Base-by-base conservation (phyloP, 2,797 vertebrate genomes). In the Myotis myotis region DNA sequence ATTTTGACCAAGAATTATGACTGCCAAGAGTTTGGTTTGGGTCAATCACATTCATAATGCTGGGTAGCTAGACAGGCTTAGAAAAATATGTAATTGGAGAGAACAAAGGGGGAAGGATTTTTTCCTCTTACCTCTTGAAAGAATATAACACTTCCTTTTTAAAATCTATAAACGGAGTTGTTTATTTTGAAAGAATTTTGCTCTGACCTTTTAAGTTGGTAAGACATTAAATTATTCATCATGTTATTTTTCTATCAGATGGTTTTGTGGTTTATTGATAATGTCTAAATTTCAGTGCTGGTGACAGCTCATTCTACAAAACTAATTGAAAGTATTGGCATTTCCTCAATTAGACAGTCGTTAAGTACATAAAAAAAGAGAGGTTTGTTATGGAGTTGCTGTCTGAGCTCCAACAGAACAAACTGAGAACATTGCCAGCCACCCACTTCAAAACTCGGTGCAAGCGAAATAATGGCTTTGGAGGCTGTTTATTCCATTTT, bases 161-260 rank as follows among this genome's bases (percentile, higher is more conserved):
- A 51, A 91, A 93, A 89, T 71, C 76, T 88, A 28, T 88, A 60
- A 94, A 86, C 28, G 72, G 53, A 96, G 64, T 71, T 96, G 3
- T 90, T 96, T 97, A 95, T 88, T 97, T 95, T 94, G 38, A 70
- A 86, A 79, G 78, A 91, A 85, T 79, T 72, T 85, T 95, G 89
- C 23, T 80, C 33, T 81, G 36, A 86, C 36, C 60, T 92, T 92
- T 96, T 93, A 91, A 92, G 55, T 96, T 93, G 55, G 64, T 76
- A 90, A 95, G 87, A 94, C 74, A 96, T 92, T 97, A 94, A 96
- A 91, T 95, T 96, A 91, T 94, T 94, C 74, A 96, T 91, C 76
- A 68, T 87, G 47, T 55, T 94, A 87, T 87, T 92, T 97, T 97
- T 91, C 55, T 93, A 80, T 93, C 68, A 95, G n/a, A 33, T 95